A percentile compares a stretch with the other conserved stretches of the same genome.
Evolutionary conservation across 2,113 vertebrate species (phyloP).

Genomic region (Megaceryle maxima): DNA sequence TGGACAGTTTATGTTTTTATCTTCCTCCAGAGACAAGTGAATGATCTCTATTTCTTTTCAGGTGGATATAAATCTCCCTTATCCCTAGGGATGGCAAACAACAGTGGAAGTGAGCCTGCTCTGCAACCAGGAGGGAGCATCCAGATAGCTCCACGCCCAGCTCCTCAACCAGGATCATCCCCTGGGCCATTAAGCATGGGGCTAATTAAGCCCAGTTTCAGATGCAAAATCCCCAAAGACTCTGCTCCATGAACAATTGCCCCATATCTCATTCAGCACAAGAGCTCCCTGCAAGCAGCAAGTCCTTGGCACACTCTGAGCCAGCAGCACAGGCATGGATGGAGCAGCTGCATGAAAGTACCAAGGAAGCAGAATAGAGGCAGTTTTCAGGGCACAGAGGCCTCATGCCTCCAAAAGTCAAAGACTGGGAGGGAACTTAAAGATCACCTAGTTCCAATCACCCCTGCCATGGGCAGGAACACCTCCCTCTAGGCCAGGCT

Average conservation of each 20-base stretch:
- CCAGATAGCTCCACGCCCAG: not conserved
- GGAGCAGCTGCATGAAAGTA: not conserved
- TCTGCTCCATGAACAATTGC: not conserved
- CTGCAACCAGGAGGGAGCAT: not conserved
- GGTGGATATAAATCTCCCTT: not conserved
- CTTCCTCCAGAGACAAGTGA: constrained; percentile 24
- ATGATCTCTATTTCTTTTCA: constrained; percentile 21
- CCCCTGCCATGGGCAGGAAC: too few relatives aligned
- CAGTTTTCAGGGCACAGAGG: not conserved
- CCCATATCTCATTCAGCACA: not conserved
- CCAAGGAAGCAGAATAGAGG: not conserved
- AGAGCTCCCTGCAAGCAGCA: not conserved
- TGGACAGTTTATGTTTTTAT: constrained; percentile 11
- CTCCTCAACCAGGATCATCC: not conserved
- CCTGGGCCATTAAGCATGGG: not conserved
- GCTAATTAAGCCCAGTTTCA: not conserved
- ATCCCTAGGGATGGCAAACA: not conserved
- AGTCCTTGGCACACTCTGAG: not conserved
- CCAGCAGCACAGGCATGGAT: not conserved
- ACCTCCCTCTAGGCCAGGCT: too few relatives aligned
- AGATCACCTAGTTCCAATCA: too few relatives aligned
- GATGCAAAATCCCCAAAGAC: not conserved
- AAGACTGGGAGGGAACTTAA: too few relatives aligned
- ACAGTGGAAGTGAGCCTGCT: not conserved
- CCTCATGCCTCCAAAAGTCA: not conserved